Evolutionary conservation across 2,888 invertebrate species (phyloP), one percentile per base, ranked within the genome.

Genomic region (Hyposoter didymator): DNA sequence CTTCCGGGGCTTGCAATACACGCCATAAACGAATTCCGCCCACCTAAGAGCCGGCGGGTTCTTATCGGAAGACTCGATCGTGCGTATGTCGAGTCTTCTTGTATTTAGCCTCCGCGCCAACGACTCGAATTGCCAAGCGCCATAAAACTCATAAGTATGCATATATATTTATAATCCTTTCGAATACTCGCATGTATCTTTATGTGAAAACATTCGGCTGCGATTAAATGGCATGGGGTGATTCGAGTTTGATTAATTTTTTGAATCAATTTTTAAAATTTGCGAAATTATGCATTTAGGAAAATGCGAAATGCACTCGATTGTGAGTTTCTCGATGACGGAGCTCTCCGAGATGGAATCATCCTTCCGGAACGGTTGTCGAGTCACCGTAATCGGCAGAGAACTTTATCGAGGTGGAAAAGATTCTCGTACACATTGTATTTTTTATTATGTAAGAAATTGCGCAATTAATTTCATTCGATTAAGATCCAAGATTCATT

Each of bases 1-100:
- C 87, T 87, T 87, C 87, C 87, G 88, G 87, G 59, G 82, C 83
- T 83, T 78, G 72, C 7, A 75, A 88, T 87, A 84, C 84, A 74
- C 55, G 28, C 66, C 90, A 91, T 88, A 90, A 91, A 90, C 88
- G 90, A 88, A 92, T 92, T 92, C 92, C 93, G 93, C 92, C 91
- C 91, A 91, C 91, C 91, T 90, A 85, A 88, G 87, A 87, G 84
- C 82, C 84, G 85, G 52, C 81, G 84, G 70, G 62, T 75, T 69
- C 84, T 89, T 89, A 88, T 89, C 88, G 80, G 79, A 55, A 39
- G 80, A 84, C 70, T 82, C 84, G 86, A 88, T 88, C 88, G 84
- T 86, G 84, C 64, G 81, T 78, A 82, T 70, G 69, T n/a, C n/a
- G 59, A 73, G 79, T 67, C 75, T 62, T 78, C 74, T 75, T 47